Evolutionary conservation across 2,888 invertebrate species (phyloP).

Genomic region (Osedax frankpressi): DNA sequence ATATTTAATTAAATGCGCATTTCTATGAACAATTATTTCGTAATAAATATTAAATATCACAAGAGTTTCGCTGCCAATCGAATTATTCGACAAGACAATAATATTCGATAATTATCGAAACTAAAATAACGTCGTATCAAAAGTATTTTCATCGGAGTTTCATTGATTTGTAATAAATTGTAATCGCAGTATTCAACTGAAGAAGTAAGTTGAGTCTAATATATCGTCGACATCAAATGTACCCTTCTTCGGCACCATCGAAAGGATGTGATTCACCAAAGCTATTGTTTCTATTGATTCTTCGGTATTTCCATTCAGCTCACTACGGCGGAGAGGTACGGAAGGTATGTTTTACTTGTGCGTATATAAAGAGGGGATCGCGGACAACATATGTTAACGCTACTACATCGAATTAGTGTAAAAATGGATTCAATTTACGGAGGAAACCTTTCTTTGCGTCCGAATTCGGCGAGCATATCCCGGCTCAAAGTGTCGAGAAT

Average conservation of each 20-base stretch:
- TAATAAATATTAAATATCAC: too few relatives aligned
- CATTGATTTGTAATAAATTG: too few relatives aligned
- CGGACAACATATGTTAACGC: not conserved
- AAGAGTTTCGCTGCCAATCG: too few relatives aligned
- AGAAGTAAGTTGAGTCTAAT: conserved; percentile 48
- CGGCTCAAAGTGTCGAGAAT: conserved; percentile 73
- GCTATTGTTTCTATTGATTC: conserved; percentile 7
- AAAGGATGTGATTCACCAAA: conserved; percentile 25
- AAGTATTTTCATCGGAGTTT: too few relatives aligned
- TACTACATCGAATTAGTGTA: not conserved
- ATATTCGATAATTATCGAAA: too few relatives aligned
- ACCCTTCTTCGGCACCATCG: conserved; percentile 30
- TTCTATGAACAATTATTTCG: too few relatives aligned
- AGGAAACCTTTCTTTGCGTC: conserved; percentile 13
- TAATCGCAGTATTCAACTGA: conserved; percentile 44
- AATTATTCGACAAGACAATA: too few relatives aligned
- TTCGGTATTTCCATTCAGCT: not conserved
- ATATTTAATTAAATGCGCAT: too few relatives aligned
- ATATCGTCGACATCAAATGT: conserved; percentile 44
- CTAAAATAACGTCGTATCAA: not conserved
- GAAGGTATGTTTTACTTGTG: not conserved
- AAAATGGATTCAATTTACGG: not conserved
- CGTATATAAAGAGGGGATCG: not conserved
- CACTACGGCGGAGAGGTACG: not conserved
- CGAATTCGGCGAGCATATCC: conserved; percentile 52